Conservation (phyloP, 2,888 invertebrate species). For the Malthinus seriepunctatus region DNA sequence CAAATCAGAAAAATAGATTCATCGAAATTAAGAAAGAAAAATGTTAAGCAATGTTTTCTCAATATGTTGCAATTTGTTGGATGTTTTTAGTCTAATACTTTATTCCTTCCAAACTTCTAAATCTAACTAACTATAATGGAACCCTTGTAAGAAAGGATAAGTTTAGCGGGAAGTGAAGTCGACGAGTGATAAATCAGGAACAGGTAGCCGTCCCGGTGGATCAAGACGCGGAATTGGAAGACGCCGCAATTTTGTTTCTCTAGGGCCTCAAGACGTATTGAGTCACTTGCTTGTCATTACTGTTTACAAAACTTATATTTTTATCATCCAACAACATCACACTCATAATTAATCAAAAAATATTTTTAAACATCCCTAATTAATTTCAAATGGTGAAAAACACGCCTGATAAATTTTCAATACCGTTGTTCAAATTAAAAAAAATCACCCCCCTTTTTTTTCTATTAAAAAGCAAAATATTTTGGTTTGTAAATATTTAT, state of each 20-base stretch:
- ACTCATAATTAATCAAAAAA: too few relatives aligned
- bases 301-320: slow-evolving; percentile 13
- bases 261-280: slow-evolving; percentile 51
- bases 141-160: slow-evolving; percentile 52
- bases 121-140: slow-evolving; percentile 54
- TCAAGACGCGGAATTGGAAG: slow-evolving; percentile 50
- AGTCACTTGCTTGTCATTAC: slow-evolving; percentile 37
- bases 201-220: slow-evolving; percentile 53
- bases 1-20: neutral
- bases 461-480: too few relatives aligned
- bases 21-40: slow-evolving; percentile 5
- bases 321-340: neutral
- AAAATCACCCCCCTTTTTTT: too few relatives aligned
- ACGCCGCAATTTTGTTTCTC: slow-evolving; percentile 47
- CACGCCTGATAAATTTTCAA: too few relatives aligned
- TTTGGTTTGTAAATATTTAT: too few relatives aligned
- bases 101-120: slow-evolving; percentile 51
- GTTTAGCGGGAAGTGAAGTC: slow-evolving; percentile 52
- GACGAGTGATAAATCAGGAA: slow-evolving; percentile 56
- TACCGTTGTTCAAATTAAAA: neutral
- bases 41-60: slow-evolving; percentile 3
- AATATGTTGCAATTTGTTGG: slow-evolving; percentile 35
- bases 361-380: too few relatives aligned
- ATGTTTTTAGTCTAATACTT: slow-evolving; percentile 44
- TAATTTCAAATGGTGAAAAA: too few relatives aligned